Evolutionary conservation across 2,888 invertebrate species (phyloP).

Genomic region (Drosophila merina): DNA sequence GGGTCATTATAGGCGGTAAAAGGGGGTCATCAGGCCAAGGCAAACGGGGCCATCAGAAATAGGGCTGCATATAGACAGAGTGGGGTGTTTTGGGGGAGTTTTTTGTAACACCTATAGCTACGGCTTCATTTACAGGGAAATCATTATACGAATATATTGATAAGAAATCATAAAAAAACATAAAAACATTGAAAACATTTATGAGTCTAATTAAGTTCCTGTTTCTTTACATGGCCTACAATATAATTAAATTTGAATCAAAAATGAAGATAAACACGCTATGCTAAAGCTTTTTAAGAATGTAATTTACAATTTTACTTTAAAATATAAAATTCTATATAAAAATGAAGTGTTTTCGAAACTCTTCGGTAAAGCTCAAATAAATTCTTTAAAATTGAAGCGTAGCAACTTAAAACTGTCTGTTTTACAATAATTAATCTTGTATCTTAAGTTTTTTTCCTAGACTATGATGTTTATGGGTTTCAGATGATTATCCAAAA

Average conservation of each 20-base stretch:
- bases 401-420: not conserved
- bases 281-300: no score
- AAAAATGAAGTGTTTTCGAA: no score
- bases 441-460: not conserved
- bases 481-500: not conserved
- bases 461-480: not conserved
- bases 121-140: not conserved
- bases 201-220: no score
- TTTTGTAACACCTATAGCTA: not conserved
- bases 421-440: not conserved
- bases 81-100: not conserved
- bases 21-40: slow-evolving; percentile 14
- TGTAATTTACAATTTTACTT: not conserved
- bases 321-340: not conserved
- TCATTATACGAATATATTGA: not conserved
- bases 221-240: not conserved
- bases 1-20: slow-evolving; percentile 33
- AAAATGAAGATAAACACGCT: no score
- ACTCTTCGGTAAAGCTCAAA: not conserved
- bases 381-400: not conserved
- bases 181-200: not conserved
- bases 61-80: slow-evolving; percentile 1
- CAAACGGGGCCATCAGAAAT: slow-evolving; percentile 15
- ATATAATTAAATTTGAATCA: not conserved
- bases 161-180: not conserved